Base-by-base conservation (phyloP, 2,888 invertebrate species). In the Parelbella ahira region DNA sequence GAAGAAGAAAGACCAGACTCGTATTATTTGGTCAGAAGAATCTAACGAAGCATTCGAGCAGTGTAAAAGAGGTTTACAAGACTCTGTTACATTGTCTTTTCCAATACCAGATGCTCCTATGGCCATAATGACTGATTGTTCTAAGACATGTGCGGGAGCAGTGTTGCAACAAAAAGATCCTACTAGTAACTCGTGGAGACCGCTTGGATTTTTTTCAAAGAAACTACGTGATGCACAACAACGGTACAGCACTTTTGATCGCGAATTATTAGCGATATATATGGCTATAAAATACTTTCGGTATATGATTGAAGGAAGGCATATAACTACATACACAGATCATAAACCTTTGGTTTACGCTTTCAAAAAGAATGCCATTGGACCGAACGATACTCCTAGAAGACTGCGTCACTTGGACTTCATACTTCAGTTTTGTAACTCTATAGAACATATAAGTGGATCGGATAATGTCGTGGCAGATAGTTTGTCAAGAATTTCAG, bases 321-420 rank as follows among this genome's bases (percentile, higher is more conserved):
- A 24, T 10, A 8, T 41, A 24, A 42, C 10, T 5, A 21, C 55
- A 3, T 54, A 37, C 10, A 55, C 53, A 0, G 56, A 58, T 13
- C 55, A 56, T 28, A 49, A 50, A 13, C 56, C 59, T 0, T 39
- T 56, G 8, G 45, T 37, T 1, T 48, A 29, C 11, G 49, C 51
- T 0, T 49, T 48, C 10, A 21, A 15, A 1, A 51, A 50, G 5
- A 12, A 29, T 29, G 8, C 13, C 7, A 37, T 37, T 5, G 28
- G 29, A 8, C 28, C 28, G 1, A 37, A 37, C 10, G 36, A 9
- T 41, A 19, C 37, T 1, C 41, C 41, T n/a, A 12, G 36, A 43
- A 15, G 43, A 37, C 20, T 37, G 2, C 29, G 34, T 11, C 41
- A 33, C 11, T 27, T 41, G n/a, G 41, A 27, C n/a, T 41, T 41